Evolutionary conservation across 2,888 invertebrate species (phyloP).

Genomic region (Sarcophaga variegata): DNA sequence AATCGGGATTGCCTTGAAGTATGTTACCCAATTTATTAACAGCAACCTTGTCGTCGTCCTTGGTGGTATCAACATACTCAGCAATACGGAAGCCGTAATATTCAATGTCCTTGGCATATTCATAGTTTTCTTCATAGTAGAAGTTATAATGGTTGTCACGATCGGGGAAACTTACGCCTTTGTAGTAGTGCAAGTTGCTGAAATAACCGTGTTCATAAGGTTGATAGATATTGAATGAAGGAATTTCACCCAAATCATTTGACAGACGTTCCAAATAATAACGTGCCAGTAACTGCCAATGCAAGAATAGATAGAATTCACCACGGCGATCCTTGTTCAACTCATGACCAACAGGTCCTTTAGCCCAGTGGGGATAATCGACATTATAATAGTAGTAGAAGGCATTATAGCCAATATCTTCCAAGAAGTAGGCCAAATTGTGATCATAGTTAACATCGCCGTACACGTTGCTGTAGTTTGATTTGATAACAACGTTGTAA

Average conservation of each 20-base stretch:
- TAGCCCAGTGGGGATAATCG: slow-evolving; percentile 88
- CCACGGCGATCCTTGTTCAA: slow-evolving; percentile 81
- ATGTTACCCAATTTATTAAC: slow-evolving; percentile 83
- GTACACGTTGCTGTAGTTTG: slow-evolving; percentile 86
- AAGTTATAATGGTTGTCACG: slow-evolving; percentile 84
- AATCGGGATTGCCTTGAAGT: slow-evolving; percentile 83
- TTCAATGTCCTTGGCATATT: slow-evolving; percentile 80
- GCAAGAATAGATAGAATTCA: slow-evolving; percentile 82
- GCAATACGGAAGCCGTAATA: slow-evolving; percentile 85
- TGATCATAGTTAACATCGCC: slow-evolving; percentile 85
- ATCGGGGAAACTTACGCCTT: slow-evolving; percentile 86
- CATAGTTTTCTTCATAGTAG: slow-evolving; percentile 77
- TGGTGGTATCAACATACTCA: slow-evolving; percentile 80
- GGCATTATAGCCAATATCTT: slow-evolving; percentile 89
- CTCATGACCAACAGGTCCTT: slow-evolving; percentile 81
- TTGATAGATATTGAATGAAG: slow-evolving; percentile 84
- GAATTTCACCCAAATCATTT: slow-evolving; percentile 86
- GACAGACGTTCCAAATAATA: slow-evolving; percentile 85
- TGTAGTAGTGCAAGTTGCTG: slow-evolving; percentile 85
- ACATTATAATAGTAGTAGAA: slow-evolving; percentile 87
- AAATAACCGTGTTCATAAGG: slow-evolving; percentile 85
- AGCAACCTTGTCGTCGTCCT: slow-evolving; percentile 76
- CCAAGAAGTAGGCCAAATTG: slow-evolving; percentile 87
- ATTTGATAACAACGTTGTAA: slow-evolving; percentile 85
- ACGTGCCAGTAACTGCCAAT: slow-evolving; percentile 82